Base-by-base conservation (phyloP, 1,140 invertebrate species). In the Dendroctonus valens region DNA sequence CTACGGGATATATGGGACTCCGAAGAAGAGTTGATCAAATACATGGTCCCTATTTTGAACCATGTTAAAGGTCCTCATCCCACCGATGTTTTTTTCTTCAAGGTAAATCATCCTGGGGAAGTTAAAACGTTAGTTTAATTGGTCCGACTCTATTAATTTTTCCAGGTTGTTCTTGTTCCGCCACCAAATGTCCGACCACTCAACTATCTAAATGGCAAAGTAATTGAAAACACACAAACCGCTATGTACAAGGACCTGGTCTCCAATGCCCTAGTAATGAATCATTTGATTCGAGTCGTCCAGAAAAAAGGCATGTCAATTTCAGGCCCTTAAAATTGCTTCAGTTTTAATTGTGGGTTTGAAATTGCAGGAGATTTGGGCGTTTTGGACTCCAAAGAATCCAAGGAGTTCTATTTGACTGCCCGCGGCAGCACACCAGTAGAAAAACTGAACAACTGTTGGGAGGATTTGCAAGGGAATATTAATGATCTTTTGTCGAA, bases 81-180 rank as follows among this genome's bases (percentile, higher is more conserved):
- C 0, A 91, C 92, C 8, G 93, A 99, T 82, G 76, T 92, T 53
- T 94, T 99, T 76, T 99, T 97, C 72, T 83, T 94, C 70, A 87
- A 70, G 93, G 59, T 67, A 60, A n/a, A 39, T 50, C 39, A 2
- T 40, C 40, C 38, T 26, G 3, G 26, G 26, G 26, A 26, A 26
- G 3, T 26, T 26, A 26, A 26, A 7, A 49, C 14, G 6, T 44
- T 4, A 58, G 46, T 0, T 38, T 59, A 26, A 49, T 39, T 62
- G n/a, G n/a, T n/a, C n/a, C n/a, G 6, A 44, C 14, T 50, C 38
- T 39, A 0, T 46, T 14, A 41, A 46, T 49, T 39, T 9, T 58
- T 57, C 11, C n/a, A 65, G 65, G 80, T 89, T 0, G 77, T 99
- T 46, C 85, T 91, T 7, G 94, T 99, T 4, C 82, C 93, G 39